A percentile compares a stretch with the other conserved stretches of the same genome.
phyloP scores from a whole-genome alignment of 2,888 invertebrate species.

The Cyrtodaria siliqua region DNA sequence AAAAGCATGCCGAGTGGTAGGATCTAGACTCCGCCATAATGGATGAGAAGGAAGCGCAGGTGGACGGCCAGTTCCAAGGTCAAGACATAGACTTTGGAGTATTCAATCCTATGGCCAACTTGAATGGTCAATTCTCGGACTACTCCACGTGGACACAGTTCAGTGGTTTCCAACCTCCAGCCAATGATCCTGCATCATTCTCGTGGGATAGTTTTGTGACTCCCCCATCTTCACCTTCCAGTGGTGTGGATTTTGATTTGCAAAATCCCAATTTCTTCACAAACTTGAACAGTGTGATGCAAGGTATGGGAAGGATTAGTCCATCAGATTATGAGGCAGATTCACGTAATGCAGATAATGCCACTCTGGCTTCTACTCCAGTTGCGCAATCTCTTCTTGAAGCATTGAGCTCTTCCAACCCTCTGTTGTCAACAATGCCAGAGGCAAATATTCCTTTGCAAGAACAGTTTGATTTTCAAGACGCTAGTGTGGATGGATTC shows the following conservation, averaged over 20 bases:
- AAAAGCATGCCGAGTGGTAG: neutral
- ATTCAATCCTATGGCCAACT: conserved; percentile 34
- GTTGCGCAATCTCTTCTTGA: conserved; percentile 61
- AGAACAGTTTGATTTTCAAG: conserved; percentile 37
- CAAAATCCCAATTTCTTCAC: conserved; percentile 48
- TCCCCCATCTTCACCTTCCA: conserved; percentile 61
- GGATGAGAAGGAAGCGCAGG: conserved; percentile 20
- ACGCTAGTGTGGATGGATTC: conserved; percentile 67
- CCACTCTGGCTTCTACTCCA: conserved; percentile 58
- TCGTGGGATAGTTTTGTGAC: conserved; percentile 68
- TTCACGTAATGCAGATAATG: conserved; percentile 47
- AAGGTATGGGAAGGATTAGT: conserved; percentile 39
- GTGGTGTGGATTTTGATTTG: conserved; percentile 44
- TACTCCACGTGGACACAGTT: conserved; percentile 77
- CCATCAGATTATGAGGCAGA: conserved; percentile 37
- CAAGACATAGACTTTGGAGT: conserved; percentile 56
- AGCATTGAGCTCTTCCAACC: conserved; percentile 44
- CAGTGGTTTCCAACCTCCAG: conserved; percentile 73
- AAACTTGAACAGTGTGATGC: conserved; percentile 40
- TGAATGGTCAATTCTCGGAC: conserved; percentile 32
- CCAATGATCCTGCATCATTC: conserved; percentile 39
- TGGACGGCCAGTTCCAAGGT: conserved; percentile 24
- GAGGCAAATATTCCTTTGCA: conserved; percentile 24
- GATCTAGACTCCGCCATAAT: conserved; percentile 1
- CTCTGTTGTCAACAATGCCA: conserved; percentile 18